Base-by-base conservation (phyloP, 2,113 vertebrate genomes). In the Camelus bactrianus region DNA sequence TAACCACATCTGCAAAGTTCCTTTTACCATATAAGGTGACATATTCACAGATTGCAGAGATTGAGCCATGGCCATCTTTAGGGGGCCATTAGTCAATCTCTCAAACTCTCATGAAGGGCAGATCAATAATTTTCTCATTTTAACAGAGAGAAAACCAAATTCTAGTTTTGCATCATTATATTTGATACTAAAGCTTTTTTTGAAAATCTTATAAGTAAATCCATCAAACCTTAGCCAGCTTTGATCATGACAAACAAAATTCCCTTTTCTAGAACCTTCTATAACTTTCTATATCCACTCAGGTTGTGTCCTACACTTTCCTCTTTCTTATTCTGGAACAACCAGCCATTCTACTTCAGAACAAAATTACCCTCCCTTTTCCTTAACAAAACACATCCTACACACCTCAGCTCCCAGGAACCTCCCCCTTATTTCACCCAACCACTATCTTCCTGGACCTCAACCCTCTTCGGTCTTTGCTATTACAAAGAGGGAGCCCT, bases 231-330 rank as follows among this genome's bases (percentile, higher is more conserved):
- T n/a, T 58, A 92, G 38, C 56, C 50, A 90, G 75, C 24, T 67
- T 65, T 46, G 38, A 85, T 19, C 20, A n/a, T 30, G 12, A 87
- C 30, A 67, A 80, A 35, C 58, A 76, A 17, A 87, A 42, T 32
- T 72, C 15, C 48, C 54, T 89, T 89, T 90, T 67, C 67, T 73
- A 91, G 92, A 97, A 73, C 7, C 30, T 89, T 92, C 70, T 60
- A 8, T n/a, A 64, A 13, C 19, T 90, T 82, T 92, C 92, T 80
- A 14, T 48, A 67, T 16, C 54, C 62, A 67, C 83, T 93, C 22
- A 14, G 6, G 2, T 42, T 88, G 22, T 58, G 35, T 30, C 12
- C 10, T 64, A 9, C 0, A 6, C 30, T 17, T 64, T 64, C 46
- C 24, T 89, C 46, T 86, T 84, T 62, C 83, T 84, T 54, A 4